These are phyloP conservation scores for Anolis sagrei DNA, from an alignment of 2,113 vertebrate species.

Conservation along the genomic window DNA sequence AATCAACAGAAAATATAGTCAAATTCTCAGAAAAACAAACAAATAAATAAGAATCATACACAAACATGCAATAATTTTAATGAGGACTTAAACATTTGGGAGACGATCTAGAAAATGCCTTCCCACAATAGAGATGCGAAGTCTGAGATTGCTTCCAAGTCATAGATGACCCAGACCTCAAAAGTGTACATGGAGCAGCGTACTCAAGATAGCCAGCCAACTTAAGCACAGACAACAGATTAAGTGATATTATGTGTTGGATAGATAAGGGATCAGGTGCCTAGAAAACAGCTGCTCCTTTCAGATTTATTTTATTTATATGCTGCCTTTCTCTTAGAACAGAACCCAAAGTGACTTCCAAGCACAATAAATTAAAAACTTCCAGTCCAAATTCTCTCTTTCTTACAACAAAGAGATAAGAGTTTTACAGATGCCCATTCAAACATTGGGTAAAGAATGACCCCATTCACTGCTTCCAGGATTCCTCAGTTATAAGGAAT, in stretches of 20 bases:
- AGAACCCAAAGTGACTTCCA: too few species aligned
- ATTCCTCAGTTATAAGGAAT: background rate
- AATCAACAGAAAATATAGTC: too few species aligned
- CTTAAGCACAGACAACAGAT: background rate
- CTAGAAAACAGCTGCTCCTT: background rate
- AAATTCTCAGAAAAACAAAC: too few species aligned
- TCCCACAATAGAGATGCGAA: background rate
- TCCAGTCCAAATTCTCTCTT: background rate
- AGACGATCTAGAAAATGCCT: background rate
- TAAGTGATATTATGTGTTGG: background rate
- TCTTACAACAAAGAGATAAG: background rate
- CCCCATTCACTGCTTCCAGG: background rate
- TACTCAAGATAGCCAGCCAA: background rate
- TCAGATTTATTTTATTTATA: background rate
- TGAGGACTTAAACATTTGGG: too few species aligned
- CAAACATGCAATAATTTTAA: too few species aligned
- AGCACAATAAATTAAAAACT: too few species aligned
- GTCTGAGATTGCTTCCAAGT: background rate
- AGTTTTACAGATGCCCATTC: rapidly evolving
- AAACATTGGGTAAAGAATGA: background rate
- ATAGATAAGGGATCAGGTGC: background rate
- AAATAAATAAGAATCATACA: too few species aligned
- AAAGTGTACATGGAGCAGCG: too few species aligned
- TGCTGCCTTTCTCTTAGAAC: too few species aligned
- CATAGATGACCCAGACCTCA: background rate